These are phyloP conservation scores for Atethmia centrago DNA, from an alignment of 2,888 invertebrate genomes.

Conservation along the genomic window DNA sequence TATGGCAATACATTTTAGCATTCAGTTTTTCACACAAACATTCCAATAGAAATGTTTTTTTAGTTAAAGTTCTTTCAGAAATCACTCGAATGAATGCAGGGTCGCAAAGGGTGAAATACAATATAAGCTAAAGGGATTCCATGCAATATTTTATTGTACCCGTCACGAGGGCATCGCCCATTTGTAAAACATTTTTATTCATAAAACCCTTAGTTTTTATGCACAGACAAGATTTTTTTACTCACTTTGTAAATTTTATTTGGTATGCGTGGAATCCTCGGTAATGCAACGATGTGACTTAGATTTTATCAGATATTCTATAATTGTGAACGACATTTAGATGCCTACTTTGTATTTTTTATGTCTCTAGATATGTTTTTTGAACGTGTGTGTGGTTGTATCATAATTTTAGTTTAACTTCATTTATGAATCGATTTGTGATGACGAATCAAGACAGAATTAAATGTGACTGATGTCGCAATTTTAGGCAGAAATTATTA, in stretches of 20 bases:
- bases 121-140: slow-evolving; percentile 78
- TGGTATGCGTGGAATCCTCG: slow-evolving; percentile 73
- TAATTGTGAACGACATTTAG: slow-evolving; percentile 58
- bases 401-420: slow-evolving; percentile 58
- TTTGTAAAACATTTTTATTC: slow-evolving; percentile 40
- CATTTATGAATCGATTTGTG: slow-evolving; percentile 40
- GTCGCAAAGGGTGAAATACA: slow-evolving; percentile 74
- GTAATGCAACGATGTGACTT: slow-evolving; percentile 78
- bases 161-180: slow-evolving; percentile 43
- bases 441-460: slow-evolving; percentile 59
- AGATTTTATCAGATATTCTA: slow-evolving; percentile 53
- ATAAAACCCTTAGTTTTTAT: slow-evolving; percentile 22
- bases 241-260: slow-evolving; percentile 46
- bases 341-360: slow-evolving; percentile 56
- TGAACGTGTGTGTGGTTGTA: slow-evolving; percentile 63
- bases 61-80: slow-evolving; percentile 72
- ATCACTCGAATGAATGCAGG: slow-evolving; percentile 83
- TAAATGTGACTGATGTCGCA: slow-evolving; percentile 29
- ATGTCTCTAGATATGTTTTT: slow-evolving; percentile 49
- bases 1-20: slow-evolving; percentile 63
- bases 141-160: slow-evolving; percentile 68
- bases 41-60: slow-evolving; percentile 69
- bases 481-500: slow-evolving; percentile 24
- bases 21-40: slow-evolving; percentile 73
- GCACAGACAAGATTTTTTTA: slow-evolving; percentile 35